Conservation (phyloP, 35 echinoderm and acorn worm genomes). For the Ophioderma brevispina region DNA sequence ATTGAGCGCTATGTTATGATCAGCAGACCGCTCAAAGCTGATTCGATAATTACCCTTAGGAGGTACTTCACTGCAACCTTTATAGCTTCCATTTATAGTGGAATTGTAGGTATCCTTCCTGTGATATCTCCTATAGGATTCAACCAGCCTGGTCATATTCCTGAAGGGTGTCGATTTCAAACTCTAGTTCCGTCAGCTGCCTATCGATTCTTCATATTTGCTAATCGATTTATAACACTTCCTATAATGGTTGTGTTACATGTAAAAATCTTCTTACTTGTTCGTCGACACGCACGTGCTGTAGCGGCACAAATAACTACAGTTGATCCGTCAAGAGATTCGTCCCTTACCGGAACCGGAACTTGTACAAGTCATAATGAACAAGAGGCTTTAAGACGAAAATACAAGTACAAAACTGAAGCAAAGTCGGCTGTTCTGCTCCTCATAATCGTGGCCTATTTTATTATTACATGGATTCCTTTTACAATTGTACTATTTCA, state of each 20-base stretch:
- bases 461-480: background rate
- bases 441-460: background rate
- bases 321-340: background rate
- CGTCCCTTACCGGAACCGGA: background rate
- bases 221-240: background rate
- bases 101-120: background rate
- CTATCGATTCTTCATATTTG: background rate
- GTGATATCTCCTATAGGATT: background rate
- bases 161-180: background rate
- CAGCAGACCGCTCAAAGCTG: background rate
- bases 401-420: conserved; percentile 3
- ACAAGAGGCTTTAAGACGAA: background rate
- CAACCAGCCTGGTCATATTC: background rate
- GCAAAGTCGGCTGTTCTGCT: background rate
- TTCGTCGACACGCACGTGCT: background rate
- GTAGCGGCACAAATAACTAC: background rate
- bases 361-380: background rate
- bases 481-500: background rate
- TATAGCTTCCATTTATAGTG: background rate
- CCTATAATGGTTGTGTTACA: background rate
- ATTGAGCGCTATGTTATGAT: background rate
- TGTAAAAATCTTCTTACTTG: background rate
- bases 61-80: background rate
- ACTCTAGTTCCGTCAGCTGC: background rate
- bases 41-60: background rate